These are phyloP conservation scores for Drosophila suzukii DNA, from an alignment of 1,140 invertebrate species.

Conservation along the genomic window DNA sequence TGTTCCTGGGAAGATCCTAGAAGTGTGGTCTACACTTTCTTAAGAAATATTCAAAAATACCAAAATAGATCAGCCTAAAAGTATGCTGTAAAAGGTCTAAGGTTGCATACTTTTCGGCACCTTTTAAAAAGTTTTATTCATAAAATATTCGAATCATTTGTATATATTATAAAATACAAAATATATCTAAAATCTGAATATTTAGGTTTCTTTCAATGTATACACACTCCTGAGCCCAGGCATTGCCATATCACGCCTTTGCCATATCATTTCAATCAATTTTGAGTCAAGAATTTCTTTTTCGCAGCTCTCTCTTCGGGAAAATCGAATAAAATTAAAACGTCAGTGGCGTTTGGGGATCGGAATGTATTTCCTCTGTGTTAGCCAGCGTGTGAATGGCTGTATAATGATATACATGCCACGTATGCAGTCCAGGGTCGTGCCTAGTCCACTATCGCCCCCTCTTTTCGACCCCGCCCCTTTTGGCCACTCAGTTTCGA, in stretches of 20 bases:
- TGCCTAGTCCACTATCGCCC: slow-evolving; percentile 61
- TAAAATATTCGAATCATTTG: background rate
- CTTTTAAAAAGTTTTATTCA: too few species aligned
- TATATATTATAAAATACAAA: background rate
- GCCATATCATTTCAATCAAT: slow-evolving; percentile 83
- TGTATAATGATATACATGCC: slow-evolving; percentile 79
- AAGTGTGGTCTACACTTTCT: too few species aligned
- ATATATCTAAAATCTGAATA: background rate
- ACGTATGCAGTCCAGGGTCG: slow-evolving; percentile 69
- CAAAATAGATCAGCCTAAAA: too few species aligned
- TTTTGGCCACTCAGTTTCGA: slow-evolving; percentile 12
- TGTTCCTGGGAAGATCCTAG: background rate
- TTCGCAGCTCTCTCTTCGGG: slow-evolving; percentile 1
- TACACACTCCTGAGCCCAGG: slow-evolving; percentile 4
- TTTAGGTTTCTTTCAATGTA: slow-evolving; percentile 8
- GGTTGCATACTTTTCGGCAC: too few species aligned
- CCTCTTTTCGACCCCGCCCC: slow-evolving; percentile 10
- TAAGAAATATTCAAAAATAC: too few species aligned
- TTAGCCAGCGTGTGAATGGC: slow-evolving; percentile 9
- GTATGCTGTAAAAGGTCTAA: too few species aligned
- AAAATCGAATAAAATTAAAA: slow-evolving; percentile 79
- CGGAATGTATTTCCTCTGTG: slow-evolving; percentile 40
- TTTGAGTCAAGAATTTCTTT: slow-evolving; percentile 71
- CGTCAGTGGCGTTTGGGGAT: slow-evolving; percentile 58
- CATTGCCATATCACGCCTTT: slow-evolving; percentile 66